These are phyloP conservation scores for Mormyrops attenuatus DNA, from an alignment of 2,797 vertebrate genomes.

Conservation along the genomic window DNA sequence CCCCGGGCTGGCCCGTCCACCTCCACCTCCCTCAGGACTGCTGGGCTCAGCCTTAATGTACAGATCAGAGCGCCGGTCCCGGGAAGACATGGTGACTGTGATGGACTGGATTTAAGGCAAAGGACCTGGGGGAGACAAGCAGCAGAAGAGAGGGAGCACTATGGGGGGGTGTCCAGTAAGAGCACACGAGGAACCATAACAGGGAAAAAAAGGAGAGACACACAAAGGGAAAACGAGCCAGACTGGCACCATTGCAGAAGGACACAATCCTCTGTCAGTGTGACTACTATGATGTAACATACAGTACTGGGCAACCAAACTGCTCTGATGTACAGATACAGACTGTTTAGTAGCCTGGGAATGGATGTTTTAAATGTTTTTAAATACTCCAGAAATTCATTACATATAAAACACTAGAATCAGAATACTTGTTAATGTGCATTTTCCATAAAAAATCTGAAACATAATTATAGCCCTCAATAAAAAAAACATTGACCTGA, in stretches of 20 bases:
- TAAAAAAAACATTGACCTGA: neutral
- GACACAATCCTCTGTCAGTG: neutral
- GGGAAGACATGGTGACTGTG: conserved; percentile 78
- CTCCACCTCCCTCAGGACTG: conserved; percentile 76
- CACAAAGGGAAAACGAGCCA: neutral
- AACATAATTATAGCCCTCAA: neutral
- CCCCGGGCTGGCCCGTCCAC: conserved; percentile 72
- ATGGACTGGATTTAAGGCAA: neutral
- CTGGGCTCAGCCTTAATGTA: conserved; percentile 90
- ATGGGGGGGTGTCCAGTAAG: neutral
- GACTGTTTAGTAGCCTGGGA: neutral
- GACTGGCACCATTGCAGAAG: neutral
- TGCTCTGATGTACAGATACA: neutral
- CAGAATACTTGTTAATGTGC: neutral
- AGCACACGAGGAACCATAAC: neutral
- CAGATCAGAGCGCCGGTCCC: conserved; percentile 78
- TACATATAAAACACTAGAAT: neutral
- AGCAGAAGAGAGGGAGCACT: neutral
- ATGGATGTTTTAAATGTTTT: neutral
- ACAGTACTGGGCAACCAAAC: neutral
- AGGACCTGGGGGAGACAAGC: neutral
- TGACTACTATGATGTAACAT: neutral
- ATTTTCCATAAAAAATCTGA: neutral
- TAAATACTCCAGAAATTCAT: neutral
- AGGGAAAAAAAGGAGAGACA: neutral